Conservation (phyloP, 2,888 invertebrate genomes). For the Nycteola revayana region DNA sequence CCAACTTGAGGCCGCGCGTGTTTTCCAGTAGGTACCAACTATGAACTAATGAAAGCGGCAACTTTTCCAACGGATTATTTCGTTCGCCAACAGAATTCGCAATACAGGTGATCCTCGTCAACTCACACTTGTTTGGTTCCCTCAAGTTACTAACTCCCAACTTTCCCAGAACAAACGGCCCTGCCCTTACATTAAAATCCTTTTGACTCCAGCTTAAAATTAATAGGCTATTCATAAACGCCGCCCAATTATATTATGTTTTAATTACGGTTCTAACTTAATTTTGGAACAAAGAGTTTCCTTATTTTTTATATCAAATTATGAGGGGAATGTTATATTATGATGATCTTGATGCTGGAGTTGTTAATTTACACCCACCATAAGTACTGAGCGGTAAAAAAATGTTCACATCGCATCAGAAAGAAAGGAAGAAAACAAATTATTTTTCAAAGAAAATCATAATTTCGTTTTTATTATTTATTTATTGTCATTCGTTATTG, state of each 20-base stretch:
- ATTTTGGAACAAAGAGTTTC: slow-evolving; percentile 34
- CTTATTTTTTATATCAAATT: slow-evolving; percentile 34
- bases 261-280: slow-evolving; percentile 43
- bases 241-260: slow-evolving; percentile 47
- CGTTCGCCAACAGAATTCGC: slow-evolving; percentile 22
- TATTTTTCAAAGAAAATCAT: too few relatives aligned
- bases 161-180: slow-evolving; percentile 42
- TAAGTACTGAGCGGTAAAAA: too few relatives aligned
- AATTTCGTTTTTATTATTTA: too few relatives aligned
- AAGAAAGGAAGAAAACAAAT: too few relatives aligned
- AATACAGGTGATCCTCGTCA: slow-evolving; percentile 47
- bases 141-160: slow-evolving; percentile 36
- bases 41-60: slow-evolving; percentile 43
- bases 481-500: too few relatives aligned
- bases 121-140: slow-evolving; percentile 28
- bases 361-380: too few relatives aligned
- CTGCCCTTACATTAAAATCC: slow-evolving; percentile 47
- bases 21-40: slow-evolving; percentile 22
- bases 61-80: slow-evolving; percentile 55
- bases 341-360: too few relatives aligned
- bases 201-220: slow-evolving; percentile 44
- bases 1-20: slow-evolving; percentile 26
- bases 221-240: slow-evolving; percentile 50
- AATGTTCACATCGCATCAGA: too few relatives aligned
- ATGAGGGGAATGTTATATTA: slow-evolving; percentile 15